Evolutionary conservation across 2,888 invertebrate species (phyloP).

Genomic region (Epistrophe grossulariae): DNA sequence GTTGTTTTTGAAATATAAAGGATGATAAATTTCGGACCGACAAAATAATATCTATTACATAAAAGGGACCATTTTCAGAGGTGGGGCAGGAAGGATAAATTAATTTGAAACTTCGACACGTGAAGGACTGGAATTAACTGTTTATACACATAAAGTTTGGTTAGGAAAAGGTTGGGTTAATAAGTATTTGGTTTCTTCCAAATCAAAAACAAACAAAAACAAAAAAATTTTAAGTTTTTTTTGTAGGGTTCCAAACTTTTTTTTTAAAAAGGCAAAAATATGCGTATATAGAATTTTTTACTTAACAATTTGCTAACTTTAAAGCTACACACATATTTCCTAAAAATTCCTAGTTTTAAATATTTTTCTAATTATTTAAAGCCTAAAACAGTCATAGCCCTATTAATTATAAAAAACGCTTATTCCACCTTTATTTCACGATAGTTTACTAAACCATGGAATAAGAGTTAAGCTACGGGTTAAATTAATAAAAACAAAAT

Average conservation of each 20-base stretch:
- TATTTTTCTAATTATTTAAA: too few species aligned
- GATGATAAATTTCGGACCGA: constrained; percentile 6
- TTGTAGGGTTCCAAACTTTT: not conserved
- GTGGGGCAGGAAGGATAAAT: constrained; percentile 15
- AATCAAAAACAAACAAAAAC: not conserved
- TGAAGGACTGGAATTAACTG: constrained; percentile 14
- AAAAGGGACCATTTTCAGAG: constrained; percentile 13
- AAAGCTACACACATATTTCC: too few species aligned
- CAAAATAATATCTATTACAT: constrained; percentile 25
- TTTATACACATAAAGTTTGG: not conserved
- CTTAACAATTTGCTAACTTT: too few species aligned
- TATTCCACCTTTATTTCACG: too few species aligned
- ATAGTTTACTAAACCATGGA: too few species aligned
- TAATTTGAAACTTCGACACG: constrained; percentile 35
- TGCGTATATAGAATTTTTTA: too few species aligned
- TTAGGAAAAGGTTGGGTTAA: not conserved
- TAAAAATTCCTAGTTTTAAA: too few species aligned
- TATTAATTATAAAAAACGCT: too few species aligned
- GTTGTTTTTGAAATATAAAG: constrained; percentile 17
- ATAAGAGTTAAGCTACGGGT: too few species aligned
- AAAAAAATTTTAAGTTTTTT: not conserved
- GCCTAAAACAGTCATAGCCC: too few species aligned
- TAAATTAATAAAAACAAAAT: too few species aligned
- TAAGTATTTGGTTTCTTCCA: not conserved
- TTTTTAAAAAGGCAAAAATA: too few species aligned